Conservation (phyloP, 1,140 invertebrate genomes). For the Pentalonia nigronervosa region DNA sequence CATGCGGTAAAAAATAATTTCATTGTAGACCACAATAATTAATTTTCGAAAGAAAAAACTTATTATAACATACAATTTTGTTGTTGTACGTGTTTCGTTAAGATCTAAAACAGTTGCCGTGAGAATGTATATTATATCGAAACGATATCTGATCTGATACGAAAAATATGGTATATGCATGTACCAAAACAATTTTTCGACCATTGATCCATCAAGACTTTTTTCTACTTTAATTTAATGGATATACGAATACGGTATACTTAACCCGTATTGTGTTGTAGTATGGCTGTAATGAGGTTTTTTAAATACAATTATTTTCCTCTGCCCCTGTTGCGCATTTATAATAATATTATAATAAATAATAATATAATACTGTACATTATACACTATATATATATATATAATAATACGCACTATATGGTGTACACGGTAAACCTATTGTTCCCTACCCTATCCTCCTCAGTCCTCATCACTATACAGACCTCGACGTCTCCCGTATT, state of each 20-base stretch:
- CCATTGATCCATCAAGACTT: not conserved
- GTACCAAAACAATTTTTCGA: not conserved
- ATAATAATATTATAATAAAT: slow-evolving; percentile 30
- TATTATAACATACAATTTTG: too few relatives aligned
- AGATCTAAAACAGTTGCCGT: not conserved
- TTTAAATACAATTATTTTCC: slow-evolving; percentile 11
- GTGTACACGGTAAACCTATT: not conserved
- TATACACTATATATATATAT: not conserved
- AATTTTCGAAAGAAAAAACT: too few relatives aligned
- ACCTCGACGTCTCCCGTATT: not conserved
- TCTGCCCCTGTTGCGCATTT: not conserved
- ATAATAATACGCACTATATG: not conserved
- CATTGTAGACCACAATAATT: too few relatives aligned
- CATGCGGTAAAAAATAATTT: too few relatives aligned
- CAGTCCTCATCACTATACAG: not conserved
- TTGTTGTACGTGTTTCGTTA: not conserved
- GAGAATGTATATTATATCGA: not conserved
- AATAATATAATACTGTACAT: not conserved
- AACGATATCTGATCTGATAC: not conserved
- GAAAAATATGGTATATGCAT: not conserved
- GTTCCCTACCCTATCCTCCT: not conserved
- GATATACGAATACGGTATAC: not conserved
- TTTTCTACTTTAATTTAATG: slow-evolving; percentile 4
- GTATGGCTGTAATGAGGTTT: not conserved
- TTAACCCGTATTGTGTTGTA: not conserved